Percentiles rank a stretch among this genome's conserved stretches.
phyloP scores from a whole-genome alignment of 2,113 vertebrate species.

The Argyrosomus japonicus region DNA sequence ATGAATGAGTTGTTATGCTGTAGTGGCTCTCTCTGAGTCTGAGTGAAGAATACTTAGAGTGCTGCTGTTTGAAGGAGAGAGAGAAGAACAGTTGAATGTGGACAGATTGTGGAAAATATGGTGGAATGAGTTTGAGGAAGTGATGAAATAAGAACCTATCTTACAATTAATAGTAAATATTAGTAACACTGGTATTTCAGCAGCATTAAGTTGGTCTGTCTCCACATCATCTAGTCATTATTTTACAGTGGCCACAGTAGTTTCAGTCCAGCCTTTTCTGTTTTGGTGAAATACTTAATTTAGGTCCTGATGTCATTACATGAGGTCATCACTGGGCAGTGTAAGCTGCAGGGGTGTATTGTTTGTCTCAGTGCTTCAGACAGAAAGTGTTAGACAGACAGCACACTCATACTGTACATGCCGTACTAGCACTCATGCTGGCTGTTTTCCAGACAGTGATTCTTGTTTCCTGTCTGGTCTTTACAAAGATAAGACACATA shows the following conservation, averaged over 20 bases:
- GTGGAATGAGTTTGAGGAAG: neutral
- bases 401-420: neutral
- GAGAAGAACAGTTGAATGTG: slow-evolving; percentile 2
- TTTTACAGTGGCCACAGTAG: neutral
- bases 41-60: neutral
- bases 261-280: neutral
- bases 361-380: slow-evolving; percentile 29
- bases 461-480: slow-evolving; percentile 8
- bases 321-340: slow-evolving; percentile 15
- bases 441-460: slow-evolving; percentile 11
- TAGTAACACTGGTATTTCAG: neutral
- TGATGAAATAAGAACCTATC: neutral
- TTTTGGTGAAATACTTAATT: neutral
- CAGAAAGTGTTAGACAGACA: neutral
- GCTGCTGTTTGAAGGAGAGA: slow-evolving; percentile 12
- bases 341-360: slow-evolving; percentile 35
- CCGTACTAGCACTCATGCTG: neutral
- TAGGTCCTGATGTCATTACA: slow-evolving; percentile 6
- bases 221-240: neutral
- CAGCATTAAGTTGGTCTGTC: neutral
- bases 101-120: neutral
- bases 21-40: neutral
- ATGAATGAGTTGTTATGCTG: slow-evolving; percentile 41
- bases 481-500: neutral
- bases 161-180: neutral